phyloP scores from a whole-genome alignment of 1,140 invertebrate genomes.

The Periplaneta americana region DNA sequence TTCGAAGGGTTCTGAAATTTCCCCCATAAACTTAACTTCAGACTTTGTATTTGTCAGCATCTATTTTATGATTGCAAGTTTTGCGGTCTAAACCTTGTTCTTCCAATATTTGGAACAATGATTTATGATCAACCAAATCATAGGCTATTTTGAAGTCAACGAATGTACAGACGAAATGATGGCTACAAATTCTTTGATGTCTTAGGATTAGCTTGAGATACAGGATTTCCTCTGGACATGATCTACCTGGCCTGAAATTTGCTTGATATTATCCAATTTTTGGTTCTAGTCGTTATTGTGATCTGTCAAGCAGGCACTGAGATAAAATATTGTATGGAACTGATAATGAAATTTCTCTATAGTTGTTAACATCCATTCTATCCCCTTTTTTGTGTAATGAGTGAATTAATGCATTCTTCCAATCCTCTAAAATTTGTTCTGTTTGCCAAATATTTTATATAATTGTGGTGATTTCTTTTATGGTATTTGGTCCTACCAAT shows the following conservation, averaged over 20 bases:
- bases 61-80: too few relatives aligned
- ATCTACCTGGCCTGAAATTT: slow-evolving; percentile 11
- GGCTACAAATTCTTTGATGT: background rate
- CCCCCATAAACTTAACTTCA: background rate
- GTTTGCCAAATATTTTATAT: slow-evolving; percentile 16
- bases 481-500: background rate
- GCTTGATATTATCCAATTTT: slow-evolving; percentile 16
- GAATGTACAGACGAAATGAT: background rate
- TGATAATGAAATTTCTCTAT: slow-evolving; percentile 16
- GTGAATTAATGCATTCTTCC: slow-evolving; percentile 23
- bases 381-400: slow-evolving; percentile 22
- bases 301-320: slow-evolving; percentile 3
- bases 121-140: slow-evolving; percentile 11
- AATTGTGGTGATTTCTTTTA: slow-evolving; percentile 7
- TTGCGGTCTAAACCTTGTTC: slow-evolving; percentile 11
- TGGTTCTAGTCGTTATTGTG: background rate
- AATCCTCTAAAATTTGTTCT: slow-evolving; percentile 21
- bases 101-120: slow-evolving; percentile 8
- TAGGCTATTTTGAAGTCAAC: slow-evolving; percentile 17
- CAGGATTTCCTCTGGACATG: slow-evolving; percentile 15
- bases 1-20: background rate
- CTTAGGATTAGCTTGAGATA: slow-evolving; percentile 14
- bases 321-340: slow-evolving; percentile 20
- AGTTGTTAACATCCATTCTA: slow-evolving; percentile 15
- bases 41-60: background rate